Percentiles rank a stretch among this genome's conserved stretches.
Conservation (phyloP, 2,113 vertebrate genomes). For the Antechinus flavipes region DNA sequence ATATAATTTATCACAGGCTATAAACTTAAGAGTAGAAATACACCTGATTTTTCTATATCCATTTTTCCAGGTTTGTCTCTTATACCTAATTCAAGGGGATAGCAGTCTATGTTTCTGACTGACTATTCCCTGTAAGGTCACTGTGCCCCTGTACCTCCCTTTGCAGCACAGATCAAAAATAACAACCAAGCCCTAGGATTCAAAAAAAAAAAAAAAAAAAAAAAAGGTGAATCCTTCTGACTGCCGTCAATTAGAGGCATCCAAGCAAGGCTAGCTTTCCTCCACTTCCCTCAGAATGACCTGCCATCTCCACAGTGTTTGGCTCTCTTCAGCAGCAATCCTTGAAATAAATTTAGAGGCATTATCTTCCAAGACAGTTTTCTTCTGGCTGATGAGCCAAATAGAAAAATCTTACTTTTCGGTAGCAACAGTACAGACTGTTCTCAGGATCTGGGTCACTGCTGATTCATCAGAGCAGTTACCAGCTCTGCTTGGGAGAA, state of each 20-base stretch:
- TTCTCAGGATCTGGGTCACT: background rate
- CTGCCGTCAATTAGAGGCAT: slow-evolving; percentile 4
- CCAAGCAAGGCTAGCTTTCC: slow-evolving; percentile 24
- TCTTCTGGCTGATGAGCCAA: slow-evolving; percentile 18
- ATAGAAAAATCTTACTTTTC: slow-evolving; percentile 25
- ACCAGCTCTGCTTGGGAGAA: background rate
- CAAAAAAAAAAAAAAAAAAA: background rate
- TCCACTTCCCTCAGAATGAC: slow-evolving; percentile 13
- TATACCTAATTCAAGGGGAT: background rate
- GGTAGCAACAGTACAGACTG: background rate
- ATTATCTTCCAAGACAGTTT: slow-evolving; percentile 30
- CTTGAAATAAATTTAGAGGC: slow-evolving; percentile 54
- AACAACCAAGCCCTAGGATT: background rate
- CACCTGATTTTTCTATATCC: background rate
- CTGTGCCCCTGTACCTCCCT: background rate
- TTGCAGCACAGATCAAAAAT: background rate
- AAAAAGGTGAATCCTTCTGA: slow-evolving; percentile 28
- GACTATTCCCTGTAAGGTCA: background rate
- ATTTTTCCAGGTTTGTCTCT: background rate
- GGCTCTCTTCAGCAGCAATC: background rate
- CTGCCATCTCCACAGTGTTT: slow-evolving; percentile 41
- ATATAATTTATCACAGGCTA: background rate
- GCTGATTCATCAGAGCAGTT: background rate
- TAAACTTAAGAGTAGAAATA: background rate
- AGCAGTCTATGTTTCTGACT: background rate